Conservation (phyloP, 2,113 vertebrate genomes). For the Hyaena hyaena region DNA sequence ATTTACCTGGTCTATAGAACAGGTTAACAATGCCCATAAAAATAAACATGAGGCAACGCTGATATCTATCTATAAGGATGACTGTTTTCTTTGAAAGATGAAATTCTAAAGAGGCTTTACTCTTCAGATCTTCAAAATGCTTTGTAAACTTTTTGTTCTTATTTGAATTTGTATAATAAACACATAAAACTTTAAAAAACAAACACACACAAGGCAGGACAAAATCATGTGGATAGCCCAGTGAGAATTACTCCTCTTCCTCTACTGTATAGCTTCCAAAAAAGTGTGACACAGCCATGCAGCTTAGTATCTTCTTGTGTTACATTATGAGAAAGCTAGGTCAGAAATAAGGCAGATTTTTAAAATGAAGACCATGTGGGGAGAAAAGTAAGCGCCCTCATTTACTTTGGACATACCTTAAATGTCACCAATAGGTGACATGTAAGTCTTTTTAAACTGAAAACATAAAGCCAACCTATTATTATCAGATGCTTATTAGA, state of each 20-base stretch:
- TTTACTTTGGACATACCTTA: background rate
- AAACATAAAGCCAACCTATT: background rate
- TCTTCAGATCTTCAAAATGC: background rate
- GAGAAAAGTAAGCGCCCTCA: background rate
- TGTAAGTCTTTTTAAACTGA: conserved; percentile 16
- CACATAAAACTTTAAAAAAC: conserved; percentile 5
- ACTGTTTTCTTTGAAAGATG: background rate
- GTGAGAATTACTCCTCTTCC: background rate
- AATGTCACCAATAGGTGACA: background rate
- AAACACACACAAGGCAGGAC: background rate
- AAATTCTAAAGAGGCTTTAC: conserved; percentile 1
- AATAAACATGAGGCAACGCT: background rate
- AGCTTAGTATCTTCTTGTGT: background rate
- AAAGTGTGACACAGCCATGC: background rate
- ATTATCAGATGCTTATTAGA: background rate
- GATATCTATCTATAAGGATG: background rate
- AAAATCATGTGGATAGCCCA: background rate
- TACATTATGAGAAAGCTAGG: background rate
- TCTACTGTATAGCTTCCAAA: background rate
- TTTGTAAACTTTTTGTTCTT: background rate
- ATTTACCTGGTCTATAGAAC: background rate
- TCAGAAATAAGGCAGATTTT: background rate
- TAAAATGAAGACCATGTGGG: background rate
- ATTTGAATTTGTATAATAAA: conserved; percentile 16
- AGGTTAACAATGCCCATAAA: background rate